Evolutionary conservation across 2,113 vertebrate species (phyloP), one percentile per base, ranked within the genome.

Genomic region (Tichodroma muraria): DNA sequence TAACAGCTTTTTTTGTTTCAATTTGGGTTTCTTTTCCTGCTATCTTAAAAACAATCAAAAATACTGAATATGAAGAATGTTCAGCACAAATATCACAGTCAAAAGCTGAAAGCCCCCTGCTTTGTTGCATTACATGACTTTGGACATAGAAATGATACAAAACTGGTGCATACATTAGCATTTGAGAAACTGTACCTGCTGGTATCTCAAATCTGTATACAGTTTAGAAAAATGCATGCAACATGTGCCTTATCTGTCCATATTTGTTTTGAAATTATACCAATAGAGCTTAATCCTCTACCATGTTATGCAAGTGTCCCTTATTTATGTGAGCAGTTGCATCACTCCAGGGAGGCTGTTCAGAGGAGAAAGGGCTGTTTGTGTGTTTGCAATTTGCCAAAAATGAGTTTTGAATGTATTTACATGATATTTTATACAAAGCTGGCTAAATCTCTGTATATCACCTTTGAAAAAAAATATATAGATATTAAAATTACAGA

Each of bases 351-450:
- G n/a, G 25, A 78, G 59, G 40, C 56, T 91, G 88, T 53, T 71
- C 27, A 42, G 83, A 79, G 77, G 83, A 79, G 77, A 83, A 81
- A 65, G 70, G 73, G 66, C 84, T 66, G 9, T 65, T 68, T 2
- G 7, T 9, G 15, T 71, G 35, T 54, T 88, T 86, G 65, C 38
- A 54, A 60, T 33, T 35, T 53, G 56, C 13, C 3, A 82, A 66
- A 82, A 82, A 60, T 23, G 16, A 69, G 40, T 72, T 85, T 73
- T 86, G 94, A 92, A 94, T 92, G 88, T 93, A 90, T 92, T 95
- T 95, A 95, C 72, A 24, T 56, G 78, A 8, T 88, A 92, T 92
- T 71, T 85, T 90, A 75, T 82, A 85, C 21, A 69, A 89, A 80
- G 35, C 65, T 88, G 75, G 31, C 52, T 88, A 61, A 68, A 72